These are phyloP conservation scores for Macquaria ambigua DNA, from an alignment of 2,113 vertebrate species.

Conservation along the genomic window DNA sequence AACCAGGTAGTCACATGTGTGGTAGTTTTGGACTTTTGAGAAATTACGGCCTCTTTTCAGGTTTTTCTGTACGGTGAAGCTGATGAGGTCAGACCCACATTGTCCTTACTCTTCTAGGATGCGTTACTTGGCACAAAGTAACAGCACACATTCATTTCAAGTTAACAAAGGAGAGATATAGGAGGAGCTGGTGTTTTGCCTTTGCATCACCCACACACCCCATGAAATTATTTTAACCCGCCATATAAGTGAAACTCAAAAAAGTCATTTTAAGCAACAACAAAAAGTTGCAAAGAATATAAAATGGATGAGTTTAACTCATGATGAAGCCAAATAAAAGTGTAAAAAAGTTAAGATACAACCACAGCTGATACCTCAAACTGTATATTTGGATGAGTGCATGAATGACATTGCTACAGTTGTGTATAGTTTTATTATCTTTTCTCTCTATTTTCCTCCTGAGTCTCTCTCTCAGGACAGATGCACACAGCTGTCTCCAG, in stretches of 20 bases:
- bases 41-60: not conserved
- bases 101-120: not conserved
- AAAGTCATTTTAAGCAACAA: not conserved
- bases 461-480: not conserved
- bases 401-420: too few relatives aligned
- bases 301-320: not conserved
- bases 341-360: not conserved
- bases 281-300: not conserved
- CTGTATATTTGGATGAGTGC: not conserved
- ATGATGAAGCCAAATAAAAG: not conserved
- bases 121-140: not conserved
- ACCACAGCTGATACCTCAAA: not conserved
- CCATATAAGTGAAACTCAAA: not conserved
- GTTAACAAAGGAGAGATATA: not conserved
- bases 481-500: not conserved
- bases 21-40: not conserved
- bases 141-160: not conserved
- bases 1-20: not conserved
- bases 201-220: not conserved
- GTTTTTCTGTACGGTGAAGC: not conserved
- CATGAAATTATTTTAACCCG: not conserved
- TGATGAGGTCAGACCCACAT: not conserved
- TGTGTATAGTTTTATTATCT: too few relatives aligned
- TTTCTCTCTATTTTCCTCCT: not conserved
- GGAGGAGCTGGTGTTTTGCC: not conserved